These are phyloP conservation scores for Miltochrista miniata DNA, from an alignment of 2,888 invertebrate species.

Conservation along the genomic window DNA sequence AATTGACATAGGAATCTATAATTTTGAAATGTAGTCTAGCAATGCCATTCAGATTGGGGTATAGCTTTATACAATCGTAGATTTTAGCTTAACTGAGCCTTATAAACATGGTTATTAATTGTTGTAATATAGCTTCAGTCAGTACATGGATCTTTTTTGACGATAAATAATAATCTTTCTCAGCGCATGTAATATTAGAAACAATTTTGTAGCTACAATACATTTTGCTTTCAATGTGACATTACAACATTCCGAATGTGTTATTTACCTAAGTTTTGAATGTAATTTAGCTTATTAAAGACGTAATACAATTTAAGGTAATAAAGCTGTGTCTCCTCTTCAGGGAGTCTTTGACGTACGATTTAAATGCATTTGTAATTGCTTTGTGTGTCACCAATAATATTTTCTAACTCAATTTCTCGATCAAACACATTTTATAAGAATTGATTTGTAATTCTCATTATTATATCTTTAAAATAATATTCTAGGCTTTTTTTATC, in stretches of 20 bases:
- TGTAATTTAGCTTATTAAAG: conserved; percentile 32
- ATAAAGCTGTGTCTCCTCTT: conserved; percentile 8
- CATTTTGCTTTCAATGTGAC: conserved; percentile 36
- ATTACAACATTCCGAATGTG: conserved; percentile 41
- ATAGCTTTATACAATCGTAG: conserved; percentile 86
- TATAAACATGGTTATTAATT: conserved; percentile 55
- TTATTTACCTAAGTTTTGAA: conserved; percentile 34
- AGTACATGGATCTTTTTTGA: conserved; percentile 33
- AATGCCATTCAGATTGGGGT: conserved; percentile 81
- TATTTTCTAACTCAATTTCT: too few species aligned
- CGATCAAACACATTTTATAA: too few species aligned
- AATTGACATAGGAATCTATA: too few species aligned
- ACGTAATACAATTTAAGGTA: conserved; percentile 26
- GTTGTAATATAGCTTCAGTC: conserved; percentile 56
- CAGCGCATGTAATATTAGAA: conserved; percentile 13
- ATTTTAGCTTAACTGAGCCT: conserved; percentile 63
- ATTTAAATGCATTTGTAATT: too few species aligned
- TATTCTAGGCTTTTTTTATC: too few species aligned
- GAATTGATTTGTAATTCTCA: too few species aligned
- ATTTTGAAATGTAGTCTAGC: conserved; percentile 54
- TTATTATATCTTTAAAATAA: too few species aligned
- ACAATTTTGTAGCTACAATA: conserved; percentile 24
- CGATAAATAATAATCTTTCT: conserved; percentile 20
- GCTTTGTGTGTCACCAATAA: too few species aligned
- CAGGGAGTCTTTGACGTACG: too few species aligned